Evolutionary conservation across 1,140 invertebrate genomes (phyloP).

Genomic region (Dendrolimus kikuchii): DNA sequence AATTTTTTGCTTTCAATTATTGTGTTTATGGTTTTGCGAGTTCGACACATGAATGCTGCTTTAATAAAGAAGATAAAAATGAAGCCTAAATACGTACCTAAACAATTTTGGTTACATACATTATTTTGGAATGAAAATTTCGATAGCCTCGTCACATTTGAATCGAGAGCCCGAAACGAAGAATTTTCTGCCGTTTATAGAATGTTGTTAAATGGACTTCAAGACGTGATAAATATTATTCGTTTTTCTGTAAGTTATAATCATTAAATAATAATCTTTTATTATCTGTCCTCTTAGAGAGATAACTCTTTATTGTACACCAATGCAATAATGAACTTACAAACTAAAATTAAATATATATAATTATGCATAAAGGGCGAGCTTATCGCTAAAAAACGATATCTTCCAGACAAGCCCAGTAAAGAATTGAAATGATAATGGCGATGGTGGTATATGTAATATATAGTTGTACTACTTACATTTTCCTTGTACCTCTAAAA

Average conservation of each 20-base stretch:
- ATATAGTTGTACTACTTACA: too few relatives aligned
- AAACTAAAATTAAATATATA: too few relatives aligned
- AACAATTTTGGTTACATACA: conserved; percentile 30
- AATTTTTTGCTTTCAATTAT: conserved; percentile 19
- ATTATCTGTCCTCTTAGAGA: too few relatives aligned
- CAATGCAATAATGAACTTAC: too few relatives aligned
- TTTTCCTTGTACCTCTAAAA: too few relatives aligned
- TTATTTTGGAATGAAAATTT: conserved; percentile 32
- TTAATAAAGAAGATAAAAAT: conserved; percentile 35
- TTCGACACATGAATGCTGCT: conserved; percentile 38
- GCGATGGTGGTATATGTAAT: too few relatives aligned
- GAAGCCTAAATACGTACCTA: conserved; percentile 25
- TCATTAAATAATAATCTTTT: not conserved
- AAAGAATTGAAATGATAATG: too few relatives aligned
- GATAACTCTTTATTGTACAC: too few relatives aligned
- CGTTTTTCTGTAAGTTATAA: conserved; percentile 31
- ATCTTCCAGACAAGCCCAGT: too few relatives aligned
- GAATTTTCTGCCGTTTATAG: conserved; percentile 26
- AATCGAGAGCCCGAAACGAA: conserved; percentile 16
- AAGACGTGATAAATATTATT: conserved; percentile 20
- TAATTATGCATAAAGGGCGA: too few relatives aligned
- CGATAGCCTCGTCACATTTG: conserved; percentile 30
- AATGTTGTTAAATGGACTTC: conserved; percentile 26
- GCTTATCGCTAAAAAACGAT: too few relatives aligned
- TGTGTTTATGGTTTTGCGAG: conserved; percentile 24